Base-by-base conservation (phyloP, 30 jellyfish, hydroid and myxozoan genomes). In the Turritopsis rubra region DNA sequence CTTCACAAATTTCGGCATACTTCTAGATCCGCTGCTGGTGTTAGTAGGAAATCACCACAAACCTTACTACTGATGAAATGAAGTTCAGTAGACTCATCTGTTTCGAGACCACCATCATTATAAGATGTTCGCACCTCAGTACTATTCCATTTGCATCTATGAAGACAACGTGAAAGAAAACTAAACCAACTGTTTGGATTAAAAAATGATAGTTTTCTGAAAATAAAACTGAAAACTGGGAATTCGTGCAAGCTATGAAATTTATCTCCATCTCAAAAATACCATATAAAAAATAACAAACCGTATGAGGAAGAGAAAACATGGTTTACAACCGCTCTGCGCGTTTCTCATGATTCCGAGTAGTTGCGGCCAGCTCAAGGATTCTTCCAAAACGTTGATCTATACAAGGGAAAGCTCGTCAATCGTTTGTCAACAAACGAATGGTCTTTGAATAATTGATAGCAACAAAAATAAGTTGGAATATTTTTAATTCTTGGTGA, bases 101-200 rank as follows among this genome's bases (percentile, higher is more conserved):
- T 95, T 81, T 93, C 98, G 13, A 91, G 92, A 18, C 98, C 96
- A 22, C 98, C 98, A 54, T 82, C 53, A n/a, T 72, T 41, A 52
- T 89, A 93, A 21, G 66, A 78, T 53, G 80, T 68, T 20, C 30
- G 73, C 17, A 93, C 76, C 24, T 85, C 81, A 13, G 79, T 84
- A n/a, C 76, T 83, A 65, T 74, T 54, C 76, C 88, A 72, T n/a
- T 65, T 66, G 70, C 98, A 93, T 24, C 98, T 93, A n/a, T 54
- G 65, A 77, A 75, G 20, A 53, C 1, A 83, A 28, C 16, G 29
- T 19, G 66, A 23, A 52, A 26, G n/a, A 71, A 16, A 23, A 29
- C 0, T 7, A 41, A 41, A 41, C 60, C 54, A 25, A 72, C 79
- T n/a, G n/a, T n/a, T n/a, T n/a, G n/a, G n/a, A n/a, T n/a, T n/a